A percentile compares a stretch with the other conserved stretches of the same genome.
Conservation (phyloP, 2,888 invertebrate species). For the Cyrtodaria siliqua region DNA sequence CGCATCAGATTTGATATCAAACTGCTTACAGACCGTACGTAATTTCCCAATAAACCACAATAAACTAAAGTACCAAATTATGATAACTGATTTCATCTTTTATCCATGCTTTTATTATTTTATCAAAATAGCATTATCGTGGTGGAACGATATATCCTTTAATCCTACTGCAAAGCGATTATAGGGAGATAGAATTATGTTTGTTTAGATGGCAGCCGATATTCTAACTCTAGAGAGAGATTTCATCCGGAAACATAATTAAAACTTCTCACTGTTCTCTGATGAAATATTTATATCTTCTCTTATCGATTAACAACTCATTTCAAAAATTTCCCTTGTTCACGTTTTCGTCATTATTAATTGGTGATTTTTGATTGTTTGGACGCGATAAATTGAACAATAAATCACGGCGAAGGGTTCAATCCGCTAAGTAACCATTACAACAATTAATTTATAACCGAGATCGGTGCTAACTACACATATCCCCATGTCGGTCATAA, state of each 20-base stretch:
- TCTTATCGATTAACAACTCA: conserved; percentile 55
- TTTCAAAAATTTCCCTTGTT: conserved; percentile 60
- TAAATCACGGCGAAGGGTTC: conserved; percentile 34
- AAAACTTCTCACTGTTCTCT: conserved; percentile 38
- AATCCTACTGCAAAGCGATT: conserved; percentile 37
- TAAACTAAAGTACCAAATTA: too few relatives aligned
- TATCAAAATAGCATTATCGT: too few relatives aligned
- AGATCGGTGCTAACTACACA: conserved; percentile 26
- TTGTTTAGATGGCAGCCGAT: conserved; percentile 46
- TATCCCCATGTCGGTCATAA: conserved; percentile 27
- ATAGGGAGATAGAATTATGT: conserved; percentile 38
- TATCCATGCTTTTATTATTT: too few relatives aligned
- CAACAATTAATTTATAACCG: conserved; percentile 47
- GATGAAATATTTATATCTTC: conserved; percentile 58
- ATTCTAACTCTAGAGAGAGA: conserved; percentile 41
- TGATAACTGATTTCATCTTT: too few relatives aligned
- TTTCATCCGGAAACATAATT: conserved; percentile 51
- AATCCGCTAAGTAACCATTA: conserved; percentile 62
- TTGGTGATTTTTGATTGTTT: conserved; percentile 34
- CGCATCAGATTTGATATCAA: too few relatives aligned
- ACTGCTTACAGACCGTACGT: too few relatives aligned
- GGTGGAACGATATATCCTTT: conserved; percentile 3
- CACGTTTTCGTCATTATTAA: conserved; percentile 50
- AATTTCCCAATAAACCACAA: too few relatives aligned
- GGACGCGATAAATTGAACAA: conserved; percentile 16